Percentiles rank a stretch among this genome's conserved stretches.
Evolutionary conservation across 2,113 vertebrate genomes (phyloP).

Genomic region (Synodontis membranacea): DNA sequence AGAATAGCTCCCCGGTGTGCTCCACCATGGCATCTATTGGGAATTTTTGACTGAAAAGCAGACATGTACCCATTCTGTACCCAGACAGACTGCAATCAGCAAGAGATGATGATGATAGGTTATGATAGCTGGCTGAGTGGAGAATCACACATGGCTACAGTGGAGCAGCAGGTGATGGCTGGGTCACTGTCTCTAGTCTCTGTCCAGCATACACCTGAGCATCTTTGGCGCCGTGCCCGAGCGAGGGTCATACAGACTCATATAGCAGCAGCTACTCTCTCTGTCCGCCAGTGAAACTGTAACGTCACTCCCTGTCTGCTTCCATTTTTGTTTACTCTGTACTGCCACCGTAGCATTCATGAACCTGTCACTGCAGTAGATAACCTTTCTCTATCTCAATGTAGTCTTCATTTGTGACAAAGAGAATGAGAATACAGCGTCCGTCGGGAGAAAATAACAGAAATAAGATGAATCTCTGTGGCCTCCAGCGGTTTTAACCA

Average conservation of each 20-base stretch:
- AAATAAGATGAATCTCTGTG: slow-evolving; percentile 38
- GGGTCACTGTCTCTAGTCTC: slow-evolving; percentile 29
- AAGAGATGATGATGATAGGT: slow-evolving; percentile 44
- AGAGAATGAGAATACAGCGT: slow-evolving; percentile 31
- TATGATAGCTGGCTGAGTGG: slow-evolving; percentile 38
- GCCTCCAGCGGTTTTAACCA: slow-evolving; percentile 51
- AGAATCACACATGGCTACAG: slow-evolving; percentile 21
- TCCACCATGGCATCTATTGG: slow-evolving; percentile 5
- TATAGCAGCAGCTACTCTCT: slow-evolving; percentile 3
- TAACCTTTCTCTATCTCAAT: slow-evolving; percentile 41
- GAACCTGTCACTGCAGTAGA: slow-evolving; percentile 22
- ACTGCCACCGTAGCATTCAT: slow-evolving; percentile 28
- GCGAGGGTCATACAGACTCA: slow-evolving; percentile 22
- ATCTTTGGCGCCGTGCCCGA: neutral
- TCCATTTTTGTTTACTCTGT: slow-evolving; percentile 16
- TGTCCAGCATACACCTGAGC: slow-evolving; percentile 27
- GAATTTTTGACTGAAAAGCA: slow-evolving; percentile 33
- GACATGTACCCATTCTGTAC: slow-evolving; percentile 18
- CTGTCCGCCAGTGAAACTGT: slow-evolving; percentile 3
- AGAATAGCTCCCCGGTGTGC: neutral
- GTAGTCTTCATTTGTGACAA: slow-evolving; percentile 27
- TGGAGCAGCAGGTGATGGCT: slow-evolving; percentile 26
- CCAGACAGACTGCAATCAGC: slow-evolving; percentile 40
- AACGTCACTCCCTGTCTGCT: slow-evolving; percentile 16
- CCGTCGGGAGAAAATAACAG: slow-evolving; percentile 32